Evolutionary conservation across 2,113 vertebrate species (phyloP).

Genomic region (Callorhinus ursinus): DNA sequence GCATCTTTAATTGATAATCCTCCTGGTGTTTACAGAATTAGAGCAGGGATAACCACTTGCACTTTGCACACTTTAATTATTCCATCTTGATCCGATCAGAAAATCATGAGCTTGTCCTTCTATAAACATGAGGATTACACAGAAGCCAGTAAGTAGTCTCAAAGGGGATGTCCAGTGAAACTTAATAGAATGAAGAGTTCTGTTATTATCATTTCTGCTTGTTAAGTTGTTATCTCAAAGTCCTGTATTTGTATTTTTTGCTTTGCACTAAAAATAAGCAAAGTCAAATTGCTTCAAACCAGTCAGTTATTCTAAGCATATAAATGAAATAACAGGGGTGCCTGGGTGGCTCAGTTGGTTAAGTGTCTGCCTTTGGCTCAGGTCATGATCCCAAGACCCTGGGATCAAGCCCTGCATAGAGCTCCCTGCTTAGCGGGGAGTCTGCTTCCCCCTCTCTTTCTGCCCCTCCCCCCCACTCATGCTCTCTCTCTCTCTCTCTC

Average conservation of each 20-base stretch:
- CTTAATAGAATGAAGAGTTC: background rate
- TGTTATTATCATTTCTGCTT: background rate
- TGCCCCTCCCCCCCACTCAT: background rate
- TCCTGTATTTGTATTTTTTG: slow-evolving; percentile 33
- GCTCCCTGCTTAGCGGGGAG: background rate
- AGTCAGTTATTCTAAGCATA: slow-evolving; percentile 11
- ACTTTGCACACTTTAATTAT: slow-evolving; percentile 48
- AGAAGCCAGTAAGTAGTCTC: slow-evolving; percentile 28
- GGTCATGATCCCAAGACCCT: background rate
- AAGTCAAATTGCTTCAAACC: slow-evolving; percentile 25
- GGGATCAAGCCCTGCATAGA: background rate
- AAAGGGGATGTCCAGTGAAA: background rate
- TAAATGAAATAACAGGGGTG: slow-evolving; percentile 3
- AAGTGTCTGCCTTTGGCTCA: background rate
- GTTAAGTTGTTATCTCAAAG: background rate
- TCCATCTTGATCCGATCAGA: slow-evolving; percentile 20
- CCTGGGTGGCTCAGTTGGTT: background rate
- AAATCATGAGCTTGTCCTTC: background rate
- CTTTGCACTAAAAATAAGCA: slow-evolving; percentile 31
- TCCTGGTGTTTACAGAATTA: background rate
- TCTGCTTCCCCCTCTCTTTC: background rate
- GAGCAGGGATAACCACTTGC: slow-evolving; percentile 11
- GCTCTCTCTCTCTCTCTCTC: no score
- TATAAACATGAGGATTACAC: slow-evolving; percentile 27
- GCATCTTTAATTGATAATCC: slow-evolving; percentile 52